Percentiles rank a stretch among this genome's conserved stretches.
These are phyloP conservation scores for Pseudomyrmex concolor DNA, from an alignment of 1,140 invertebrate species.

Conservation along the genomic window DNA sequence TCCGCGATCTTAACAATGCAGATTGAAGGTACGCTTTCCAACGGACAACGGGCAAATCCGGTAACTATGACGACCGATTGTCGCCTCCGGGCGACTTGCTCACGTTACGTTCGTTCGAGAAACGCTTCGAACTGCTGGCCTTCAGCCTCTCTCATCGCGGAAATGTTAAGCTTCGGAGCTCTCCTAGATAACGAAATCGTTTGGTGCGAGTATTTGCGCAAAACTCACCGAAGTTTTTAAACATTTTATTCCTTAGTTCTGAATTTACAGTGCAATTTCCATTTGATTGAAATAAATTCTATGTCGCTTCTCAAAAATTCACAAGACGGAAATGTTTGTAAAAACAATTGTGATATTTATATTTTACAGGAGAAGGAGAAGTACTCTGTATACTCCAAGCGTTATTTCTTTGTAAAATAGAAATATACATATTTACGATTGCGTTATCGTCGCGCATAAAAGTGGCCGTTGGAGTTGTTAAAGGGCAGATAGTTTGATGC, in stretches of 20 bases:
- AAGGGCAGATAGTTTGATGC: constrained; percentile 17
- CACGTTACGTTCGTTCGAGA: constrained; percentile 39
- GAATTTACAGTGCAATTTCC: not conserved
- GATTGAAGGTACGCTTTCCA: constrained; percentile 59
- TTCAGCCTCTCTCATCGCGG: not conserved
- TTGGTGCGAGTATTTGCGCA: not conserved
- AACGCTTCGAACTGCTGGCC: constrained; percentile 9
- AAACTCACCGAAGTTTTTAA: not conserved
- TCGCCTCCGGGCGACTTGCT: constrained; percentile 40
- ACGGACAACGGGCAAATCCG: constrained; percentile 53
- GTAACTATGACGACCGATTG: constrained; percentile 57
- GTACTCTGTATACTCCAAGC: too few relatives aligned
- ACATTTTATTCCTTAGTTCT: not conserved
- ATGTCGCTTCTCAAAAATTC: not conserved
- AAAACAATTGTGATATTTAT: too few relatives aligned
- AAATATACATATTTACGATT: not conserved
- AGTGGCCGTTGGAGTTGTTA: constrained; percentile 50
- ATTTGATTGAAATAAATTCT: too few relatives aligned
- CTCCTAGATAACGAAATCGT: not conserved
- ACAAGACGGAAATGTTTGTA: too few relatives aligned
- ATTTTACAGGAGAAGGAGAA: too few relatives aligned
- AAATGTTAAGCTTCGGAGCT: not conserved
- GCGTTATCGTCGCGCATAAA: not conserved
- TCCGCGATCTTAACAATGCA: constrained; percentile 55
- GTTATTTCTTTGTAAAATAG: not conserved